A percentile compares a stretch with the other conserved stretches of the same genome.
Evolutionary conservation across 2,113 vertebrate species (phyloP).

Genomic region (Rhabdomys dilectus): DNA sequence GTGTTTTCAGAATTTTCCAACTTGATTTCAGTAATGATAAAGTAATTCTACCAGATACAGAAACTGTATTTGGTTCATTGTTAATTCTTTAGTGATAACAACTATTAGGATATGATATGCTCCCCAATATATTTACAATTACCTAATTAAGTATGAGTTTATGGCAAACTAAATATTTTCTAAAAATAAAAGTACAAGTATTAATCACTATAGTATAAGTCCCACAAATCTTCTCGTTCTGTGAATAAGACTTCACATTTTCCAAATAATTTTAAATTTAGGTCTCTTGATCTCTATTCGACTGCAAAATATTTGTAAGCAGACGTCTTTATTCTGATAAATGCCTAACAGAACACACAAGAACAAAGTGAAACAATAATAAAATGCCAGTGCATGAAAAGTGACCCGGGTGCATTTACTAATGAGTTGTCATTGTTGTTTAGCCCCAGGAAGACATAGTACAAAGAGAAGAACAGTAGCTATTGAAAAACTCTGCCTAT

Average conservation of each 20-base stretch:
- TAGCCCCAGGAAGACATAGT: constrained; percentile 29
- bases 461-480: constrained; percentile 2
- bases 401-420: background rate
- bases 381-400: constrained; percentile 34
- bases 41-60: background rate
- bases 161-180: background rate
- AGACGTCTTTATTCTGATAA: constrained; percentile 17
- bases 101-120: background rate
- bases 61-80: background rate
- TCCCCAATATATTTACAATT: background rate
- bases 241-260: background rate
- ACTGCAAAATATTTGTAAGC: constrained; percentile 17
- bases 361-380: constrained; percentile 52
- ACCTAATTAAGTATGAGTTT: background rate
- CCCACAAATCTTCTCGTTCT: background rate
- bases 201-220: constrained; percentile 6
- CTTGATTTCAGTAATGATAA: background rate
- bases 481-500: background rate
- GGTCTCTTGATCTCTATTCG: constrained; percentile 1
- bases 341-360: background rate
- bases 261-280: constrained; percentile 17
- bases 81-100: background rate
- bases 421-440: constrained; percentile 45
- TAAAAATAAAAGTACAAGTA: background rate
- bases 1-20: background rate